Conservation (phyloP, 2,797 vertebrate genomes). For the Acrossocheilus wenchowensis region DNA sequence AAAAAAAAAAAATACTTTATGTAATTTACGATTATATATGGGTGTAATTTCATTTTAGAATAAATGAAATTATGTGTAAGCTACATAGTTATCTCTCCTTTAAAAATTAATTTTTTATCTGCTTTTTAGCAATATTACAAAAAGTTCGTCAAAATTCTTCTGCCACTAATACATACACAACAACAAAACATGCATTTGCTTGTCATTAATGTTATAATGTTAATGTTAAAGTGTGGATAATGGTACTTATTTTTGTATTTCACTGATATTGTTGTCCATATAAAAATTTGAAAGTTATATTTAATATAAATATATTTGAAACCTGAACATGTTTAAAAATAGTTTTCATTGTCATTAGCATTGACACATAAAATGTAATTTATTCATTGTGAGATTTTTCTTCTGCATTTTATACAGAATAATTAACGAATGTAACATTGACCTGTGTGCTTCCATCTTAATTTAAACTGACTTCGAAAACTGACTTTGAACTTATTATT, state of each 20-base stretch:
- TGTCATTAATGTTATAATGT: background rate
- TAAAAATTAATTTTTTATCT: background rate
- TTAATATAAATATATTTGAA: background rate
- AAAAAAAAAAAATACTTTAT: no score
- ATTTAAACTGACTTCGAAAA: background rate
- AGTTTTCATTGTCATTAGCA: background rate
- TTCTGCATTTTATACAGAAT: constrained; percentile 3
- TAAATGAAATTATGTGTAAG: background rate
- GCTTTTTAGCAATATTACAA: background rate
- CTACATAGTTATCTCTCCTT: background rate
- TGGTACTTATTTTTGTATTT: background rate
- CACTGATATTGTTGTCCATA: background rate
- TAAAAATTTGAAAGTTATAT: background rate
- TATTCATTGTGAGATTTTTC: background rate
- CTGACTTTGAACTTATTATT: background rate
- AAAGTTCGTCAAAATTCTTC: background rate
- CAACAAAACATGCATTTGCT: no score
- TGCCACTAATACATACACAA: background rate
- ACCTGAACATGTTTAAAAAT: background rate
- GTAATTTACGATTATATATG: background rate
- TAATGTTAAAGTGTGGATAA: background rate
- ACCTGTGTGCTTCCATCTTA: background rate
- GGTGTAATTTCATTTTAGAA: background rate
- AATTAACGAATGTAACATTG: background rate
- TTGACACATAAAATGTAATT: background rate